Evolutionary conservation across 2,797 vertebrate species (phyloP), one percentile per base, ranked within the genome.

Genomic region (Botia kubotai): DNA sequence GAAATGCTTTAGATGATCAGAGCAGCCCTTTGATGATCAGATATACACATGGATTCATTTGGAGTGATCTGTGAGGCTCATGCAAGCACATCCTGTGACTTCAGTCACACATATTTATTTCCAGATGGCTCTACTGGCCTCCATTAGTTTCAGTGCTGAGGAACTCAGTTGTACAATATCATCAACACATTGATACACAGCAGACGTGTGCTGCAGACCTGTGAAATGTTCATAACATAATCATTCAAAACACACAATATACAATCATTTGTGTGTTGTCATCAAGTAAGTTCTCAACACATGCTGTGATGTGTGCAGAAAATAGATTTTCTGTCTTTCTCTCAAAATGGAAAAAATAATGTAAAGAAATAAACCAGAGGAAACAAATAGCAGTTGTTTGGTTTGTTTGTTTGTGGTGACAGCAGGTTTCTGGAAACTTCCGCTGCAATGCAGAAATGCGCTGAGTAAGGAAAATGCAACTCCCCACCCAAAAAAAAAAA

Each of bases 391-490:
- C 3, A 17, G 3, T 26, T 11, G 13, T 16, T 29, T 60, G 1
- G 12, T 52, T 70, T 63, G 79, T 78, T 81, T 83, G 74, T 70
- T 80, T 80, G 79, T 14, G 50, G 55, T 48, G 48, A 46, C 23
- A 12, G 71, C 67, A 70, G 60, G 12, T 10, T 65, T 83, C 53
- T 86, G 84, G 82, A 83, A 86, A 80, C 74, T 86, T 82, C 81
- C 79, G 71, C 26, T 19, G 60, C 29, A 13, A 36, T 68, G 66
- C 68, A 72, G 52, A 83, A 71, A 83, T 66, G 39, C 23, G 43
- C 80, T 52, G 82, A 82, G 66, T 80, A 77, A 82, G 58, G 67
- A 43, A 67, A 46, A 65, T 21, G 23, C 50, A 39, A 29, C 57
- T 63, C 46, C 60, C 19, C 39, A 6, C 23, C 14, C 8, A 60